A percentile compares a stretch with the other conserved stretches of the same genome.
Conservation (phyloP, 2,888 invertebrate species). For the Perdita meconis region DNA sequence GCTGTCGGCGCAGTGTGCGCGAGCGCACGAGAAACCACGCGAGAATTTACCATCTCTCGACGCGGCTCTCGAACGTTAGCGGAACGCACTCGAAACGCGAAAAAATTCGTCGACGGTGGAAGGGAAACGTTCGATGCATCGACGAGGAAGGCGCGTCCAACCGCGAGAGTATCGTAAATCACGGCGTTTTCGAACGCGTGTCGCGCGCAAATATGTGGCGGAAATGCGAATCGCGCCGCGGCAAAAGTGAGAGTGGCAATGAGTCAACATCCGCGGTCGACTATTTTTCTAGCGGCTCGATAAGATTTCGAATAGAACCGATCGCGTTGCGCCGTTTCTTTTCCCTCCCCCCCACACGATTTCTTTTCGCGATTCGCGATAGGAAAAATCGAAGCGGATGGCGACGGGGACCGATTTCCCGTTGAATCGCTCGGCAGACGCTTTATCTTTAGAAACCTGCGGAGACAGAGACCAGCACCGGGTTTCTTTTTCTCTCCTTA, state of each 20-base stretch:
- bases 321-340: background rate
- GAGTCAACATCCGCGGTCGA: slow-evolving; percentile 59
- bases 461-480: slow-evolving; percentile 67
- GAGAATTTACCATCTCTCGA: slow-evolving; percentile 30
- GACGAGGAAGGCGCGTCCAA: background rate
- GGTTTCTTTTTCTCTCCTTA: slow-evolving; percentile 68
- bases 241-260: slow-evolving; percentile 61
- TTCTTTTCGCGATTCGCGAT: background rate
- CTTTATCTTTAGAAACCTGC: slow-evolving; percentile 80
- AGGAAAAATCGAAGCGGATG: slow-evolving; percentile 24
- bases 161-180: background rate
- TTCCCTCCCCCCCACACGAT: background rate
- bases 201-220: slow-evolving; percentile 30
- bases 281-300: slow-evolving; percentile 45
- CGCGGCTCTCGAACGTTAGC: slow-evolving; percentile 14
- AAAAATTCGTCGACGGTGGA: slow-evolving; percentile 22
- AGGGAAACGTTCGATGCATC: background rate
- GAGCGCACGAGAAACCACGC: slow-evolving; percentile 4
- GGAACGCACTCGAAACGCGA: slow-evolving; percentile 8
- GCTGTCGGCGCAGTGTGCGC: slow-evolving; percentile 22
- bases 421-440: slow-evolving; percentile 72
- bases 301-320: slow-evolving; percentile 13
- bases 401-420: slow-evolving; percentile 51
- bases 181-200: background rate
- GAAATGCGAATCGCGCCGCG: slow-evolving; percentile 53